These are phyloP conservation scores for Nomada ruficornis DNA, from an alignment of 2,888 invertebrate species.

Conservation along the genomic window DNA sequence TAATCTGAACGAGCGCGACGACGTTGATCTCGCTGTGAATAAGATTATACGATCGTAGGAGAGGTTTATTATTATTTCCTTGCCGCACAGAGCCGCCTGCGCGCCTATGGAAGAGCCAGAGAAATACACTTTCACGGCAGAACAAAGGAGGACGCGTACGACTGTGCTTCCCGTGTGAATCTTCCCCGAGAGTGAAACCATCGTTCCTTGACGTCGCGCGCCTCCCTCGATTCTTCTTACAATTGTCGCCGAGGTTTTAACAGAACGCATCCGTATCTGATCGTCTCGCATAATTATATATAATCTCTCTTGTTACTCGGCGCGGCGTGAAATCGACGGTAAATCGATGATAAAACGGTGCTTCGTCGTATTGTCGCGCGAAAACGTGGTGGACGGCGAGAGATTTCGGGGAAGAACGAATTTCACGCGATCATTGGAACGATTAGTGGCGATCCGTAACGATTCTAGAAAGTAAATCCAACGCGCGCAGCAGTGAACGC, in stretches of 20 bases:
- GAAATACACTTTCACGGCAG: slow-evolving; percentile 71
- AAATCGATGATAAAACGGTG: background rate
- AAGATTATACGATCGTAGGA: background rate
- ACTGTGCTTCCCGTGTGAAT: slow-evolving; percentile 11
- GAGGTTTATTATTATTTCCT: slow-evolving; percentile 53
- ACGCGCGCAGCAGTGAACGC: background rate
- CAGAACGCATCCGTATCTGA: background rate
- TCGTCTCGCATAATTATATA: no score
- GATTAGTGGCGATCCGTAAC: slow-evolving; percentile 51
- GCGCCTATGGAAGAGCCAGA: slow-evolving; percentile 57
- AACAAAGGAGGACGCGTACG: slow-evolving; percentile 67
- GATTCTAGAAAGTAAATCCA: slow-evolving; percentile 62
- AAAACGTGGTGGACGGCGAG: background rate
- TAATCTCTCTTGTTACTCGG: background rate
- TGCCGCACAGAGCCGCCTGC: background rate
- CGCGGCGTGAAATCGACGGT: background rate
- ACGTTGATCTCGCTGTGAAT: background rate
- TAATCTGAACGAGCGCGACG: background rate
- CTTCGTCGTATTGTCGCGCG: no score
- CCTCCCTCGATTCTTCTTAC: background rate
- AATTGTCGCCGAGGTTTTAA: background rate
- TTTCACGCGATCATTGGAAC: slow-evolving; percentile 28
- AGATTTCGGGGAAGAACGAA: background rate
- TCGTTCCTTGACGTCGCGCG: background rate
- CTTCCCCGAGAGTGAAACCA: slow-evolving; percentile 33